Evolutionary conservation across 2,888 invertebrate genomes (phyloP).

Genomic region (Trachelus tabidus): DNA sequence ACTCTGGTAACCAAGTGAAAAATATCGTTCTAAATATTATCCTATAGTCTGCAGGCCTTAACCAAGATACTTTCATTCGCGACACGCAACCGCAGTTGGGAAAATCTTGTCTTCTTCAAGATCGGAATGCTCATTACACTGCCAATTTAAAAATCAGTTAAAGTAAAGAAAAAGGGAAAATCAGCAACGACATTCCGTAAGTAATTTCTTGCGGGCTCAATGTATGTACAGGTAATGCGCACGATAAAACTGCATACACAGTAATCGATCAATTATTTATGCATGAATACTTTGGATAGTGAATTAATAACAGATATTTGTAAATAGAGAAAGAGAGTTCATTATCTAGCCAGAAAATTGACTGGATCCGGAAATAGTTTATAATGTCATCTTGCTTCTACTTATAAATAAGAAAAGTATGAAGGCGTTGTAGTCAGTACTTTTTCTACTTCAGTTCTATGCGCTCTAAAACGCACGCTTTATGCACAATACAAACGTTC

Average conservation of each 20-base stretch:
- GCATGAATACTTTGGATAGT: background rate
- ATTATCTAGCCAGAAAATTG: background rate
- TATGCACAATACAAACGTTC: slow-evolving; percentile 50
- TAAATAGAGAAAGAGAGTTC: background rate
- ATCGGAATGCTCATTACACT: background rate
- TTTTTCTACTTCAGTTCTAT: slow-evolving; percentile 49
- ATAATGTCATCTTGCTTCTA: background rate
- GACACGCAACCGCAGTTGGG: slow-evolving; percentile 60
- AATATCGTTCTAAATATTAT: slow-evolving; percentile 67
- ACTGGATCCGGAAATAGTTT: background rate
- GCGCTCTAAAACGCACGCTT: slow-evolving; percentile 65
- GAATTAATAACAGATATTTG: background rate
- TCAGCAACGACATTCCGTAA: background rate
- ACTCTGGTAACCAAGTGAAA: slow-evolving; percentile 66
- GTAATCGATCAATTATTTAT: background rate
- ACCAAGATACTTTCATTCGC: slow-evolving; percentile 64
- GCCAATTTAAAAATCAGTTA: background rate
- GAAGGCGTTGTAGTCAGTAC: slow-evolving; percentile 44
- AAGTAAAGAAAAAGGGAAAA: background rate
- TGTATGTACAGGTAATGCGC: background rate
- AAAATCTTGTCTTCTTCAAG: slow-evolving; percentile 54
- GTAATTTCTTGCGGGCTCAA: background rate
- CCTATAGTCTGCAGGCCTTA: slow-evolving; percentile 49
- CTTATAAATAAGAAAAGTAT: background rate
- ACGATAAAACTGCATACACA: background rate